Conservation (phyloP, 2,113 vertebrate genomes). For the Chitala chitala region DNA sequence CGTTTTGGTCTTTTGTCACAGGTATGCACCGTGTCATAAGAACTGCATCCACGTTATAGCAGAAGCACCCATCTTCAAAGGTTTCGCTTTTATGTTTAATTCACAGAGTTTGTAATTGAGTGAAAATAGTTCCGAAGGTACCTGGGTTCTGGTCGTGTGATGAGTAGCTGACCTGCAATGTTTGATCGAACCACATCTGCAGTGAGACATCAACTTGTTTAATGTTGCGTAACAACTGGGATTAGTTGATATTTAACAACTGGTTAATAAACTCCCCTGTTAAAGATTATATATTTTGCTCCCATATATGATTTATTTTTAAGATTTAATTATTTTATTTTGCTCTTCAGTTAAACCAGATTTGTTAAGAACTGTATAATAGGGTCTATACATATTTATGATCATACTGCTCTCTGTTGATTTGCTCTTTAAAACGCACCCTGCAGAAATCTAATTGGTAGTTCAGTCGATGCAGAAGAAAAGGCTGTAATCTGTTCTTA, state of each 20-base stretch:
- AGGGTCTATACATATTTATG: slow-evolving; percentile 9
- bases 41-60: too few relatives aligned
- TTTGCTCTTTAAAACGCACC: background rate
- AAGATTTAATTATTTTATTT: slow-evolving; percentile 12
- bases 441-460: background rate
- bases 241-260: background rate
- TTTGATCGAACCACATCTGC: too few relatives aligned
- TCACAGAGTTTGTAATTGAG: too few relatives aligned
- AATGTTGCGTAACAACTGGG: background rate
- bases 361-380: background rate
- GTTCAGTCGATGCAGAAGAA: background rate
- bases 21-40: too few relatives aligned
- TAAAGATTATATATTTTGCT: background rate
- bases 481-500: background rate
- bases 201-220: too few relatives aligned
- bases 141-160: too few relatives aligned
- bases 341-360: background rate
- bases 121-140: too few relatives aligned
- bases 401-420: background rate
- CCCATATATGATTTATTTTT: background rate
- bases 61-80: too few relatives aligned
- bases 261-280: background rate
- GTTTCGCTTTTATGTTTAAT: too few relatives aligned
- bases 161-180: too few relatives aligned
- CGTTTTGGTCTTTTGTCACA: too few relatives aligned